phyloP scores from a whole-genome alignment of 2,888 invertebrate species.

The Pristionchus exspectatus region DNA sequence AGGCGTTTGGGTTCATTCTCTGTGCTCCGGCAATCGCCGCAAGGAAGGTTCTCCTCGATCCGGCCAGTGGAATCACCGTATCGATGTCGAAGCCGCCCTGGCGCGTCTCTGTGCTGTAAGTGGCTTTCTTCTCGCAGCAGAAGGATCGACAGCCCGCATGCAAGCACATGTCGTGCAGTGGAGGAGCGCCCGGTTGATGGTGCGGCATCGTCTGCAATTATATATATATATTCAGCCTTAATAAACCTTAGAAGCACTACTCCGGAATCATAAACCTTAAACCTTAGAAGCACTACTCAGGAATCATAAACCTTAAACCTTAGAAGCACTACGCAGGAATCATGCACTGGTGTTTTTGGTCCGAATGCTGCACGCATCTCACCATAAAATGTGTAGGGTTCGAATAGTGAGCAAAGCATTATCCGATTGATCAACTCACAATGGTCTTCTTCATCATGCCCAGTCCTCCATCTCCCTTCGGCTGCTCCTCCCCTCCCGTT shows the following conservation, averaged over 20 bases:
- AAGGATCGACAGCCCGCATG: slow-evolving; percentile 58
- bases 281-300: no score
- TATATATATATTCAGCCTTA: no score
- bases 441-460: slow-evolving; percentile 46
- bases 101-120: slow-evolving; percentile 13
- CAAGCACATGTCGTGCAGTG: slow-evolving; percentile 60
- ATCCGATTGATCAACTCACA: slow-evolving; percentile 26
- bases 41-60: background rate
- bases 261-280: no score
- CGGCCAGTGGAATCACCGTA: slow-evolving; percentile 26
- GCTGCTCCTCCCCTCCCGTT: background rate
- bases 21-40: slow-evolving; percentile 25
- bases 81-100: slow-evolving; percentile 40
- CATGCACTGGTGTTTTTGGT: no score
- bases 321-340: no score
- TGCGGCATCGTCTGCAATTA: slow-evolving; percentile 56
- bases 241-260: no score
- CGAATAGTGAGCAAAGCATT: no score
- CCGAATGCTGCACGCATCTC: no score
- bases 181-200: slow-evolving; percentile 64
- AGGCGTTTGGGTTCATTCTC: slow-evolving; percentile 21
- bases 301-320: no score
- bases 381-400: no score
- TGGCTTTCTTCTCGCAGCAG: slow-evolving; percentile 59
- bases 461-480: background rate